Evolutionary conservation across 1,140 invertebrate genomes (phyloP).

Genomic region (Procambarus clarkii): DNA sequence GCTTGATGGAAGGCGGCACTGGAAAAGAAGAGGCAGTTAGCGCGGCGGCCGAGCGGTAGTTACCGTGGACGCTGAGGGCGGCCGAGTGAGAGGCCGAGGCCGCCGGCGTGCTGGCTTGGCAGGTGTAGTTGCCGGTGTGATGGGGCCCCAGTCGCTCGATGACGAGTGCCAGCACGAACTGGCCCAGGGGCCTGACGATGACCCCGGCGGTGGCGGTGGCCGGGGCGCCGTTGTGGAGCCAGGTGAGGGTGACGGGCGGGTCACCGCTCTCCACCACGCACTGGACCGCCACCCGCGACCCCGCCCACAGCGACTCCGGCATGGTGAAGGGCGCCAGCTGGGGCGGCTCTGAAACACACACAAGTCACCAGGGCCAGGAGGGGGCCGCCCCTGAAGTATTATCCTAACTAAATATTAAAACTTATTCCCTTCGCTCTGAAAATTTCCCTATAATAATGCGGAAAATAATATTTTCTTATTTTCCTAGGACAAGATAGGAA

Average conservation of each 20-base stretch:
- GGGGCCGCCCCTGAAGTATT: too few relatives aligned
- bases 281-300: slow-evolving; percentile 81
- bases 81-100: slow-evolving; percentile 62
- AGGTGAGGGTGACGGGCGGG: slow-evolving; percentile 90
- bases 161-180: slow-evolving; percentile 91
- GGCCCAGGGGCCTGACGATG: slow-evolving; percentile 84
- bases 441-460: too few relatives aligned
- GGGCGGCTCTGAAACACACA: slow-evolving; percentile 64
- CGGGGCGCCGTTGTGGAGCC: slow-evolving; percentile 84
- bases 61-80: slow-evolving; percentile 68
- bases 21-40: slow-evolving; percentile 31
- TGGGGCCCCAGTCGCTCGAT: slow-evolving; percentile 89
- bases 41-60: neutral
- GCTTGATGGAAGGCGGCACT: slow-evolving; percentile 78
- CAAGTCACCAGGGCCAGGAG: too few relatives aligned
- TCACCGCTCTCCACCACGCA: slow-evolving; percentile 96
- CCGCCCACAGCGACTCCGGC: slow-evolving; percentile 57
- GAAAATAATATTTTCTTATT: too few relatives aligned
- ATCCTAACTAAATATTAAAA: too few relatives aligned
- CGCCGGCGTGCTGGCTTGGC: slow-evolving; percentile 80
- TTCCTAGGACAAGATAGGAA: too few relatives aligned
- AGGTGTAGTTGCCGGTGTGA: slow-evolving; percentile 92
- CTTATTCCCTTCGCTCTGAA: too few relatives aligned
- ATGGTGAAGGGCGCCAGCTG: slow-evolving; percentile 68
- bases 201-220: slow-evolving; percentile 77